Evolutionary conservation across 2,797 vertebrate genomes (phyloP).

Genomic region (Simalia tracyae): DNA sequence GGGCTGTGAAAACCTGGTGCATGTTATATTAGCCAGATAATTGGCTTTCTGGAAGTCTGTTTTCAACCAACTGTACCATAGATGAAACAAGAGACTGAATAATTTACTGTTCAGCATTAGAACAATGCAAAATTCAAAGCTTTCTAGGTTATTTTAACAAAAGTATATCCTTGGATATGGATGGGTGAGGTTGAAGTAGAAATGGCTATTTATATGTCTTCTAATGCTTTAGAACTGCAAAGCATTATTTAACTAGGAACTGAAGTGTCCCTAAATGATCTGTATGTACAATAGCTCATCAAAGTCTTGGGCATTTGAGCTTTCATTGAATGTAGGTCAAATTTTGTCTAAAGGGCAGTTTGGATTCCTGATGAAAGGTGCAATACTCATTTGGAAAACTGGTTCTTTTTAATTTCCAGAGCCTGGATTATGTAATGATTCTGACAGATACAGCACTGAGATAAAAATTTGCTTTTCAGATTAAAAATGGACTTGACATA

Average conservation of each 20-base stretch:
- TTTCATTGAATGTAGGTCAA: not conserved
- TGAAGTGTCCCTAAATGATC: not conserved
- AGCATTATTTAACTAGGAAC: not conserved
- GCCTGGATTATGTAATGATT: not conserved
- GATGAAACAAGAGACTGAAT: not conserved
- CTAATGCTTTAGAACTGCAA: not conserved
- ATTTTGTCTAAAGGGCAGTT: not conserved
- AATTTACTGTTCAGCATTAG: not conserved
- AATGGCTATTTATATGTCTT: not conserved
- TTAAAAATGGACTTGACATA: not conserved
- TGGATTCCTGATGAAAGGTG: not conserved
- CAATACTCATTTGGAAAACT: not conserved
- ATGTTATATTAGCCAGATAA: not conserved
- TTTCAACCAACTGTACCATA: not conserved
- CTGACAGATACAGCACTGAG: not conserved
- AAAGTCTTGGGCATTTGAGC: not conserved
- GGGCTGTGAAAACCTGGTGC: not conserved
- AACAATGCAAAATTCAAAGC: not conserved
- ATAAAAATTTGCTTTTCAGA: not conserved
- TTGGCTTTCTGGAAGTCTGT: not conserved
- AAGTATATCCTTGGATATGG: not conserved
- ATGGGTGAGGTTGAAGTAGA: not conserved
- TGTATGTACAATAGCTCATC: not conserved
- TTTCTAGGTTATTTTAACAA: not conserved
- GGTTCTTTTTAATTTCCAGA: not conserved